phyloP scores from a whole-genome alignment of 2,888 invertebrate genomes.

The Clunio marinus region DNA sequence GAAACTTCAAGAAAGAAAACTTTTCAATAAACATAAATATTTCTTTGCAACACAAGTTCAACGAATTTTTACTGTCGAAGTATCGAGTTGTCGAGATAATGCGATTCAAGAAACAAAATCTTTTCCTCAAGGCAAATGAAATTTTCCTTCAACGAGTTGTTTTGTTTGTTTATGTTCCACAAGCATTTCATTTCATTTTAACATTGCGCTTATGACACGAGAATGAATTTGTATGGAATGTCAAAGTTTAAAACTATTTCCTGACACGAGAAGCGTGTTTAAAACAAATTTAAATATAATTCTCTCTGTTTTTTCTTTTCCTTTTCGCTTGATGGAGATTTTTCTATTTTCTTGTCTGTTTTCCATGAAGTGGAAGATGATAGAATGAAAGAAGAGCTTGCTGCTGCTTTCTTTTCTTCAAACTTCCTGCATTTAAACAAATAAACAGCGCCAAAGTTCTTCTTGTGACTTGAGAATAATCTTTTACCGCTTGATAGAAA shows the following conservation, averaged over 20 bases:
- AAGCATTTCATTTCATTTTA: neutral
- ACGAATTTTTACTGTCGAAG: too few relatives aligned
- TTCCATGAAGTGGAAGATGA: too few relatives aligned
- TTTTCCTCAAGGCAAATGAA: neutral
- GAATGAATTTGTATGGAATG: constrained; percentile 17
- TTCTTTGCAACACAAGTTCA: too few relatives aligned
- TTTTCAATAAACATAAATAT: too few relatives aligned
- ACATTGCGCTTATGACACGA: too few relatives aligned
- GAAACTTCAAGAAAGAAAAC: too few relatives aligned
- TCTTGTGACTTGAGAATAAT: neutral
- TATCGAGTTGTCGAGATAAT: neutral
- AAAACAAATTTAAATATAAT: too few relatives aligned
- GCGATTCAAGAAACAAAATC: constrained; percentile 4
- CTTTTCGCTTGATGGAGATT: too few relatives aligned
- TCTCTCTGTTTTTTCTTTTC: too few relatives aligned
- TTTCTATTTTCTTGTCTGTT: too few relatives aligned
- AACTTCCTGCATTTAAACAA: constrained; percentile 31
- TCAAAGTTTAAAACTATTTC: constrained; percentile 23
- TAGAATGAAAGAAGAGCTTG: too few relatives aligned
- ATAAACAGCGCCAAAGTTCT: constrained; percentile 30
- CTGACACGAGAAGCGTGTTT: constrained; percentile 25
- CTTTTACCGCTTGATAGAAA: neutral
- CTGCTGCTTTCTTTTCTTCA: neutral
- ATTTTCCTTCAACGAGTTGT: neutral
- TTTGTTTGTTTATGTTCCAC: neutral